These are phyloP conservation scores for Sebastes taczanowskii DNA, from an alignment of 2,797 vertebrate genomes.

Conservation along the genomic window DNA sequence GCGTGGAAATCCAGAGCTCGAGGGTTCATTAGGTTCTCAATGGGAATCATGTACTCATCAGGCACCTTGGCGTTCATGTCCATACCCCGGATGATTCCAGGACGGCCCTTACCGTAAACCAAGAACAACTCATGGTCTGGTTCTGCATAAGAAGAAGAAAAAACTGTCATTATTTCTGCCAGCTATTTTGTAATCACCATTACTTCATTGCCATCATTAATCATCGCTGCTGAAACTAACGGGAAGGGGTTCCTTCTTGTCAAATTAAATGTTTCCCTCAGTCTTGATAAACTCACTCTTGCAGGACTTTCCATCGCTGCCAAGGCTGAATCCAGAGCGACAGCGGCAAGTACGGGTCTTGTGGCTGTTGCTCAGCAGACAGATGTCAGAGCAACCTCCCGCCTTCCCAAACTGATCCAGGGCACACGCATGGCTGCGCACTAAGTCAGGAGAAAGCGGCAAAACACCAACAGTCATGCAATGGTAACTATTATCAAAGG, in stretches of 20 bases:
- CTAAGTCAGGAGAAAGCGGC: constrained; percentile 63
- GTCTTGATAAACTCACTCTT: constrained; percentile 89
- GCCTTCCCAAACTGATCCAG: constrained; percentile 92
- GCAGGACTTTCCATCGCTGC: constrained; percentile 96
- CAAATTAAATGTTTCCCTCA: not conserved
- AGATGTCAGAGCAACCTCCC: constrained; percentile 96
- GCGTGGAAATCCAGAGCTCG: constrained; percentile 95
- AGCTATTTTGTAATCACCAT: not conserved
- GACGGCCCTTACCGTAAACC: constrained; percentile 95
- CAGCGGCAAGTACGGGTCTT: constrained; percentile 97
- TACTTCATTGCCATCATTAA: not conserved
- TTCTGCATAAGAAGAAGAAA: constrained; percentile 75
- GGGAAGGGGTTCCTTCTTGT: not conserved
- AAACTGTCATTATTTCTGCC: not conserved
- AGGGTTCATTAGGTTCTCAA: constrained; percentile 98
- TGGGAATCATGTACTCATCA: constrained; percentile 98
- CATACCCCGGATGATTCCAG: constrained; percentile 97
- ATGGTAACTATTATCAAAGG: accelerated
- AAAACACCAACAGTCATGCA: not conserved
- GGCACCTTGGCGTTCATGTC: constrained; percentile 94
- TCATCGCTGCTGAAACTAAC: not conserved
- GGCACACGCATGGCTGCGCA: constrained; percentile 95
- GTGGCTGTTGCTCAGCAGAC: constrained; percentile 95
- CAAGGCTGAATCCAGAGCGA: constrained; percentile 95
- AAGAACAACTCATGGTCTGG: constrained; percentile 96